Evolutionary conservation across 2,888 invertebrate species (phyloP).

Genomic region (Thereva nobilitata): DNA sequence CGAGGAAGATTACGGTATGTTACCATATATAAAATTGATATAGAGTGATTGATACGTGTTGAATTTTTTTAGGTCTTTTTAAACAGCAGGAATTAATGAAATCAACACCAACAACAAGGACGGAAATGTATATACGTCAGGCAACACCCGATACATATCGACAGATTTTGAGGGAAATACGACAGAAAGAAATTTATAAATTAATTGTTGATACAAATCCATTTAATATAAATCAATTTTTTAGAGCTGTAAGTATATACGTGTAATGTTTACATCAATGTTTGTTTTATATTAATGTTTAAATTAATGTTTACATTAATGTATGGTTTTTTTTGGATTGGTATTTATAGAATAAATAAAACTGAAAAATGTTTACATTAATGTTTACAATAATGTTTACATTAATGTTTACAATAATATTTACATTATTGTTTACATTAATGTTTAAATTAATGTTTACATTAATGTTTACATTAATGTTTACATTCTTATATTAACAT

Average conservation of each 20-base stretch:
- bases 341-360: background rate
- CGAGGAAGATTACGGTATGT: constrained; percentile 86
- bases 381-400: background rate
- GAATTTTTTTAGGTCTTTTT: constrained; percentile 67
- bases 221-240: constrained; percentile 76
- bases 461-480: background rate
- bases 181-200: constrained; percentile 84
- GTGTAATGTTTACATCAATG: background rate
- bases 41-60: background rate
- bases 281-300: too few relatives aligned
- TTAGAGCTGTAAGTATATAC: constrained; percentile 77
- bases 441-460: constrained; percentile 1
- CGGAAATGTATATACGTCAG: constrained; percentile 79
- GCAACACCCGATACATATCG: constrained; percentile 70
- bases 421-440: too few relatives aligned
- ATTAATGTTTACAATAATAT: too few relatives aligned
- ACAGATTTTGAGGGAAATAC: constrained; percentile 67
- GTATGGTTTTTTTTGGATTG: too few relatives aligned
- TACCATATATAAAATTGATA: background rate
- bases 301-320: too few relatives aligned
- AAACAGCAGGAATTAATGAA: constrained; percentile 83
- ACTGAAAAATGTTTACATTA: background rate
- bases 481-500: constrained; percentile 41
- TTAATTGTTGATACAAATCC: constrained; percentile 89
- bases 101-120: constrained; percentile 66